These are phyloP conservation scores for Pammene fasciana DNA, from an alignment of 2,888 invertebrate genomes.

Conservation along the genomic window DNA sequence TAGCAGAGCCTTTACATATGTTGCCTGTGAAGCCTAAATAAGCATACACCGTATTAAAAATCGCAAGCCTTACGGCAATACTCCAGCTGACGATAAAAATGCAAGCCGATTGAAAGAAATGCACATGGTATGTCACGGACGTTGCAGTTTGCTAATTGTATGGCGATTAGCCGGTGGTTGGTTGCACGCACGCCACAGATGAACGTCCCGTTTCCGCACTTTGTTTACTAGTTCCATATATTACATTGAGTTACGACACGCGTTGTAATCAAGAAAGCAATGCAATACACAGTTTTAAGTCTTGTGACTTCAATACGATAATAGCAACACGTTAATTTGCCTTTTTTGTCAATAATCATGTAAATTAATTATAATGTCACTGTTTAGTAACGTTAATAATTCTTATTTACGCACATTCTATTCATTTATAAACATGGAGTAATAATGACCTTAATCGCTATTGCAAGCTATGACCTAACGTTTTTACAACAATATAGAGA, in stretches of 20 bases:
- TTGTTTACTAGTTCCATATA: slow-evolving; percentile 49
- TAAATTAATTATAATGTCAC: slow-evolving; percentile 7
- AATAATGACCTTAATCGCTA: slow-evolving; percentile 32
- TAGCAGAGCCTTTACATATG: too few relatives aligned
- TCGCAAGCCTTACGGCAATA: too few relatives aligned
- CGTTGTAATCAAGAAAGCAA: slow-evolving; percentile 43
- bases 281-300: background rate
- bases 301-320: background rate
- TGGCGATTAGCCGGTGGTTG: slow-evolving; percentile 54
- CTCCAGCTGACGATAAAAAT: too few relatives aligned
- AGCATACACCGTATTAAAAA: too few relatives aligned
- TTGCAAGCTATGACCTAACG: slow-evolving; percentile 38
- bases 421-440: slow-evolving; percentile 24
- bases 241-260: slow-evolving; percentile 49
- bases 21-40: too few relatives aligned
- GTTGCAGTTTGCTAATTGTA: slow-evolving; percentile 49
- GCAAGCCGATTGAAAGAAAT: background rate
- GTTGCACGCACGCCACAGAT: slow-evolving; percentile 48
- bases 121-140: slow-evolving; percentile 18
- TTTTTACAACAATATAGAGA: slow-evolving; percentile 42
- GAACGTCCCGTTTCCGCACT: slow-evolving; percentile 54
- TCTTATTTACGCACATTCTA: slow-evolving; percentile 35
- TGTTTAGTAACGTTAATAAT: slow-evolving; percentile 14
- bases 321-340: background rate
- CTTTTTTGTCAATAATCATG: slow-evolving; percentile 3